These are phyloP conservation scores for Drosophila kanekoi DNA, from an alignment of 2,888 invertebrate species.

Conservation along the genomic window DNA sequence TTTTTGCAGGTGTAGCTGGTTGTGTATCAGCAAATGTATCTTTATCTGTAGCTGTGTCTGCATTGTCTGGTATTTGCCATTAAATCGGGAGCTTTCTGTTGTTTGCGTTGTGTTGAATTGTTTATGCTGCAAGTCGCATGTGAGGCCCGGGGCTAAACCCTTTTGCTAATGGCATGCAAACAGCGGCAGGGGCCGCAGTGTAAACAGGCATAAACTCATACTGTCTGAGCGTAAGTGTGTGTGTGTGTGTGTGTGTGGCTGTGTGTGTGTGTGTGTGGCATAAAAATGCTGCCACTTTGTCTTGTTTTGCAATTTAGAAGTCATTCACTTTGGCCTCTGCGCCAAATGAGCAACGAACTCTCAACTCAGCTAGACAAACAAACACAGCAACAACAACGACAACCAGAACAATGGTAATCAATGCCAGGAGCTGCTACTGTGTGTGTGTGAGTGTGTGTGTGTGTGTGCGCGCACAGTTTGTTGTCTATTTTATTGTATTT, in stretches of 20 bases:
- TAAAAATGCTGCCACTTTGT: conserved; percentile 60
- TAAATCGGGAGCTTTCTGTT: conserved; percentile 33
- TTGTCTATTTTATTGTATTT: conserved; percentile 79
- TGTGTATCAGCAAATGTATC: conserved; percentile 6
- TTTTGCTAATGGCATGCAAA: conserved; percentile 48
- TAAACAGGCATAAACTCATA: conserved; percentile 31
- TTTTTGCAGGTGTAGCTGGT: conserved; percentile 12
- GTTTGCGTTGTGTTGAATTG: conserved; percentile 30
- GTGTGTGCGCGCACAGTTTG: conserved; percentile 39
- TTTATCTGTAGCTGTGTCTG: conserved; percentile 16
- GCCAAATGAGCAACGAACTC: conserved; percentile 74
- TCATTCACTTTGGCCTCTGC: conserved; percentile 61
- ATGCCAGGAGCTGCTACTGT: conserved; percentile 46
- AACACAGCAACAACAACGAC: conserved; percentile 24
- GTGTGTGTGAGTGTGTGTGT: conserved; percentile 14
- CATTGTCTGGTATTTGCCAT: conserved; percentile 28
- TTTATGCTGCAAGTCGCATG: conserved; percentile 35
- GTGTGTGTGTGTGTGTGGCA: conserved; percentile 21
- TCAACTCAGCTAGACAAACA: conserved; percentile 56
- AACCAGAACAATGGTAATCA: conserved; percentile 48
- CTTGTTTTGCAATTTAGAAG: conserved; percentile 72
- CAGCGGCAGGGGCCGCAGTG: conserved; percentile 9
- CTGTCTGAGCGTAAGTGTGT: conserved; percentile 20
- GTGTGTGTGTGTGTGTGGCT: conserved; percentile 20
- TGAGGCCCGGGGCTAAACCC: conserved; percentile 27